Conservation (phyloP, 2,113 vertebrate species). For the Poecilia latipinna region DNA sequence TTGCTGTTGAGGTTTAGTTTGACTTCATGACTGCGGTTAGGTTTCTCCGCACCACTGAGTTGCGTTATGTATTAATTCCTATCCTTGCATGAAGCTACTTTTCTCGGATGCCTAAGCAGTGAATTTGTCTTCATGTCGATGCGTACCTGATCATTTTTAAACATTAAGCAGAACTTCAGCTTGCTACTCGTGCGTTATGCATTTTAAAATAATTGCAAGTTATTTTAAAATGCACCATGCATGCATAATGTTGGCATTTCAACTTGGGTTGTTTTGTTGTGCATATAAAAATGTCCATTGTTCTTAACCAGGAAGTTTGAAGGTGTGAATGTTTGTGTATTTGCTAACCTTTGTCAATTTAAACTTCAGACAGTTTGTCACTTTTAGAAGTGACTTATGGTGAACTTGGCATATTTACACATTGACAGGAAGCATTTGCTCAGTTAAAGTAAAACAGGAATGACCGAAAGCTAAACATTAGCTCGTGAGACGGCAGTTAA, state of each 20-base stretch:
- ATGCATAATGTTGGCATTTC: no score
- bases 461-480: background rate
- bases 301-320: constrained; percentile 19
- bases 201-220: no score
- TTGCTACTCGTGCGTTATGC: no score
- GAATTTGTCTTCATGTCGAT: no score
- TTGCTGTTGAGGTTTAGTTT: background rate
- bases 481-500: background rate
- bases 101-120: no score
- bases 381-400: background rate
- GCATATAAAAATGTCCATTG: background rate
- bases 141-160: no score
- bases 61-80: no score
- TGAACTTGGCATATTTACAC: background rate
- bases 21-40: background rate
- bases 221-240: no score
- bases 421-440: background rate
- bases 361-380: background rate
- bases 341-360: background rate
- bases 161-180: no score
- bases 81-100: no score
- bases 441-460: background rate
- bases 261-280: no score
- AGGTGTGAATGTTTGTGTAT: background rate
- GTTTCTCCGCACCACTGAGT: background rate